A percentile compares a stretch with the other conserved stretches of the same genome.
Conservation (phyloP, 2,797 vertebrate genomes). For the Heteromormyrus szaboi region DNA sequence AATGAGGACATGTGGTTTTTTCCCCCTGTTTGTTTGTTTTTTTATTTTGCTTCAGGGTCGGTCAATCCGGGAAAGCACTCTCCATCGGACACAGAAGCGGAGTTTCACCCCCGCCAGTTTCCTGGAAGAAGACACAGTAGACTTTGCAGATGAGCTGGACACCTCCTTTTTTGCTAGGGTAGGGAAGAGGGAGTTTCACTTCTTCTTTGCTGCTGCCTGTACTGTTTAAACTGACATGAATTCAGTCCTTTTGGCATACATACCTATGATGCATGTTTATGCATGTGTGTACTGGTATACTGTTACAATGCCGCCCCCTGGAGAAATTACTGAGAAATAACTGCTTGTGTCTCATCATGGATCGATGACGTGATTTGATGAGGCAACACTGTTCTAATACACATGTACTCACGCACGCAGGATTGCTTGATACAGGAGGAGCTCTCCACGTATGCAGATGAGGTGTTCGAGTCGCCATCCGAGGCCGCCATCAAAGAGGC, state of each 20-base stretch:
- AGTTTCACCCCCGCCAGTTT: slow-evolving; percentile 88
- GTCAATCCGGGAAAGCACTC: slow-evolving; percentile 65
- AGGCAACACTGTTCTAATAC: not conserved
- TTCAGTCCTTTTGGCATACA: not conserved
- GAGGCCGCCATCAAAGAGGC: slow-evolving; percentile 79
- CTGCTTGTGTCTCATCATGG: not conserved
- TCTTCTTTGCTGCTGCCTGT: not conserved
- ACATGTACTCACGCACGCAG: slow-evolving; percentile 49
- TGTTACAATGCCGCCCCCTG: slow-evolving; percentile 25
- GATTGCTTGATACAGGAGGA: slow-evolving; percentile 87
- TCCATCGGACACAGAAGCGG: slow-evolving; percentile 64
- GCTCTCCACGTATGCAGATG: slow-evolving; percentile 84
- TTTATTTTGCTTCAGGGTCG: slow-evolving; percentile 65
- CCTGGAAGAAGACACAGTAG: slow-evolving; percentile 83
- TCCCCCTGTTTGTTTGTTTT: not conserved
- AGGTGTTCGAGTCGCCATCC: slow-evolving; percentile 89
- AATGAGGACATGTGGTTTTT: not conserved
- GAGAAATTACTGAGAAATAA: slow-evolving; percentile 6
- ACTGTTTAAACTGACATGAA: not conserved
- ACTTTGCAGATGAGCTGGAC: slow-evolving; percentile 90
- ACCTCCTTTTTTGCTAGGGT: slow-evolving; percentile 95
- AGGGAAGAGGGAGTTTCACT: slow-evolving; percentile 31
- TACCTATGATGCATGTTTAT: not conserved
- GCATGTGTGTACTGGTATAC: not conserved
- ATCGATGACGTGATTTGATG: not conserved